phyloP scores from a whole-genome alignment of 2,113 vertebrate species.

The Podocnemis expansa region DNA sequence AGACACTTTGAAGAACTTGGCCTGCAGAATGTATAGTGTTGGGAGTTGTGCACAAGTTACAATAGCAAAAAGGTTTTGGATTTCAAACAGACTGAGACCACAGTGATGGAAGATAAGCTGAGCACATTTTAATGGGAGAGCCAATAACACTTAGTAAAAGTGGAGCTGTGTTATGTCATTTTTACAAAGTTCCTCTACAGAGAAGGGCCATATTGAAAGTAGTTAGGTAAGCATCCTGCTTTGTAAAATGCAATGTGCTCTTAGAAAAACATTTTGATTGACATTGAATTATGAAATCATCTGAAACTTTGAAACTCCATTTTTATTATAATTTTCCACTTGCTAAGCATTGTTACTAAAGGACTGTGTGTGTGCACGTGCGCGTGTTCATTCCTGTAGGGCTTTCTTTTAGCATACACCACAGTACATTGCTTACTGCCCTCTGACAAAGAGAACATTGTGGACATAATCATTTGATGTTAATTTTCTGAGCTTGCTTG shows the following conservation, averaged over 20 bases:
- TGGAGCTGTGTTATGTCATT: not conserved
- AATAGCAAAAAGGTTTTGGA: constrained; percentile 55
- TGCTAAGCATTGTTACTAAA: not conserved
- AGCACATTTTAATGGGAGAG: constrained; percentile 29
- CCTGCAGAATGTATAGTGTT: constrained; percentile 22
- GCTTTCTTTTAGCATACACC: not conserved
- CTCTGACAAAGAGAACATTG: not conserved
- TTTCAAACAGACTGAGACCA: constrained; percentile 50
- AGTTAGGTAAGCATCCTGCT: not conserved
- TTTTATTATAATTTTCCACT: not conserved
- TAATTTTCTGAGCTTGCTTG: not conserved
- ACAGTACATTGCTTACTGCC: not conserved
- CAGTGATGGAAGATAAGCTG: constrained; percentile 40
- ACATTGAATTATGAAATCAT: not conserved
- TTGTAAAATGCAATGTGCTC: constrained; percentile 8
- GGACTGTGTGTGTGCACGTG: not conserved
- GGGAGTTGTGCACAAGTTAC: constrained; percentile 18
- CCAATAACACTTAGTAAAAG: not conserved
- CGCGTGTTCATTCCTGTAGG: not conserved
- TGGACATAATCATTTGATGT: not conserved
- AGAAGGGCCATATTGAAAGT: not conserved
- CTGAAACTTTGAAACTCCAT: not conserved
- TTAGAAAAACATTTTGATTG: not conserved
- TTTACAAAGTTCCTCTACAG: not conserved
- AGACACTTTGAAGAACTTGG: too few species aligned